phyloP scores from a whole-genome alignment of 2,888 invertebrate genomes.

The Cantharis lateralis region DNA sequence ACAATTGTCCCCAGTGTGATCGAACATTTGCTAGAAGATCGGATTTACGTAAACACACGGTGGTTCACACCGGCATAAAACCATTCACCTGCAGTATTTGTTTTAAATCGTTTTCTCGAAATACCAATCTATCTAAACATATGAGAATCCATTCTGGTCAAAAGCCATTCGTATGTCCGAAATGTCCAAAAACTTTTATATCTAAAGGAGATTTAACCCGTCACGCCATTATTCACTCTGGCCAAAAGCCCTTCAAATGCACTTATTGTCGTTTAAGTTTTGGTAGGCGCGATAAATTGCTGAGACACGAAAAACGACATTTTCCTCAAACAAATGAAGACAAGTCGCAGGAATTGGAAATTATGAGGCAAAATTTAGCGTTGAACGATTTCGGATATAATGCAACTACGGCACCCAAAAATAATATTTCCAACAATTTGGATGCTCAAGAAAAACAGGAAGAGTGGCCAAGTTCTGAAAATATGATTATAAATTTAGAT shows the following conservation, averaged over 20 bases:
- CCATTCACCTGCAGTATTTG: constrained; percentile 76
- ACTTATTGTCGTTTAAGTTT: constrained; percentile 69
- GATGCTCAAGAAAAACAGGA: constrained; percentile 34
- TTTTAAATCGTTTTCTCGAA: constrained; percentile 74
- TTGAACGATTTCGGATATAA: constrained; percentile 41
- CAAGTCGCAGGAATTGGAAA: constrained; percentile 47
- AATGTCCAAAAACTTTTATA: constrained; percentile 75
- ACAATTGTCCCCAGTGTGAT: constrained; percentile 70
- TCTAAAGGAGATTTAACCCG: constrained; percentile 69
- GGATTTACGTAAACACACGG: constrained; percentile 73
- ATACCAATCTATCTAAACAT: constrained; percentile 78
- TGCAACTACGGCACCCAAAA: constrained; percentile 18
- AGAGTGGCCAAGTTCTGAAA: constrained; percentile 52
- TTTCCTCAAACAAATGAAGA: constrained; percentile 53
- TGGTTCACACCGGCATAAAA: constrained; percentile 77
- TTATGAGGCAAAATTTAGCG: constrained; percentile 46
- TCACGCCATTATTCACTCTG: constrained; percentile 70
- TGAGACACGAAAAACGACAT: constrained; percentile 69
- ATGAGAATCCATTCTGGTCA: constrained; percentile 73
- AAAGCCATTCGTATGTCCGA: constrained; percentile 73
- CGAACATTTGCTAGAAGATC: constrained; percentile 72
- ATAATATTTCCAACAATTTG: constrained; percentile 26
- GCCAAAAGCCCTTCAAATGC: constrained; percentile 69
- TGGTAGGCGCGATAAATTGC: constrained; percentile 69
- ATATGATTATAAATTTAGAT: constrained; percentile 66